Evolutionary conservation across 2,797 vertebrate species (phyloP).

Genomic region (Takifugu ocellatus): DNA sequence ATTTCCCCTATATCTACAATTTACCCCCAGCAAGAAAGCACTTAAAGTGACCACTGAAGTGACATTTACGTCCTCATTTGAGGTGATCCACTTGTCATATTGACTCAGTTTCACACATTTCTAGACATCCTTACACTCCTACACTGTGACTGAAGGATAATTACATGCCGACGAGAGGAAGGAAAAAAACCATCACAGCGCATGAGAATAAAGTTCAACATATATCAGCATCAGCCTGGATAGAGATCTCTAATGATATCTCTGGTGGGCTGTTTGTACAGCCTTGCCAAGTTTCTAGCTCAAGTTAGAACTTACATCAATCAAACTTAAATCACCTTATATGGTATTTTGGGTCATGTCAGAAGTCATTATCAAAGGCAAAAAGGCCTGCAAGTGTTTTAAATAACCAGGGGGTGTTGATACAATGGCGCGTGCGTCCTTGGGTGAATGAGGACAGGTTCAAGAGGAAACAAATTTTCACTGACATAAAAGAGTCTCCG

Average conservation of each 20-base stretch:
- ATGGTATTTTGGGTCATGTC: constrained; percentile 83
- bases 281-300: constrained; percentile 73
- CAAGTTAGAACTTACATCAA: constrained; percentile 75
- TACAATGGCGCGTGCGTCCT: constrained; percentile 65
- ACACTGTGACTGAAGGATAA: constrained; percentile 23
- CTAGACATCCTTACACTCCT: constrained; percentile 23
- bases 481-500: constrained; percentile 63
- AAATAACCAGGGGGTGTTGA: constrained; percentile 77
- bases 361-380: constrained; percentile 73
- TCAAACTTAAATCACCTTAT: constrained; percentile 76
- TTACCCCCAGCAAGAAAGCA: constrained; percentile 5
- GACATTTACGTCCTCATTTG: constrained; percentile 22
- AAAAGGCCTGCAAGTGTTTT: constrained; percentile 75
- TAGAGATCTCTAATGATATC: constrained; percentile 62
- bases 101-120: constrained; percentile 22
- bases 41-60: constrained; percentile 15
- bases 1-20: constrained; percentile 11
- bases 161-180: constrained; percentile 12
- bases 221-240: constrained; percentile 27
- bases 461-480: constrained; percentile 65
- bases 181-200: constrained; percentile 2
- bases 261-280: constrained; percentile 72
- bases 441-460: constrained; percentile 74
- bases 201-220: constrained; percentile 16
- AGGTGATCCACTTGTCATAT: constrained; percentile 23